A percentile compares a stretch with the other conserved stretches of the same genome.
These are phyloP conservation scores for Drosophila nebulosa DNA, from an alignment of 1,140 invertebrate species.

Conservation along the genomic window DNA sequence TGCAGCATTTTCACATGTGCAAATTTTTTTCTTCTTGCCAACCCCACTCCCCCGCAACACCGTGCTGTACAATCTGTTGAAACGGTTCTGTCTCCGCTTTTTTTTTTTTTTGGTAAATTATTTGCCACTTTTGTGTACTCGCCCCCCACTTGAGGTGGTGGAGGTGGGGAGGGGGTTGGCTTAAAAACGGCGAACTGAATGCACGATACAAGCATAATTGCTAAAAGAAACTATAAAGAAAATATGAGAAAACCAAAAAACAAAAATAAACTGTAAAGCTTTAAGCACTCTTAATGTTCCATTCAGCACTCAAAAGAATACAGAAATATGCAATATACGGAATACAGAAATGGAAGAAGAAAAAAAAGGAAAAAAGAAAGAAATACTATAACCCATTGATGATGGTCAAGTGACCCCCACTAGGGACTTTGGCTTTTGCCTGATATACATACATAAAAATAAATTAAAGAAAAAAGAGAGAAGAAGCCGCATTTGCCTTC, in stretches of 20 bases:
- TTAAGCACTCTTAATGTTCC: conserved; percentile 8
- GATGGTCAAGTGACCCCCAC: background rate
- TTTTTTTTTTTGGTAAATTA: conserved; percentile 47
- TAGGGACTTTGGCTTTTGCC: background rate
- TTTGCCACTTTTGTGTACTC: conserved; percentile 23
- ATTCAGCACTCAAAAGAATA: background rate
- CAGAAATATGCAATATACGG: background rate
- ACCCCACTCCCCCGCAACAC: no score
- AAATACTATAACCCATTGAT: conserved; percentile 1
- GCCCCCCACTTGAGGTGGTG: background rate
- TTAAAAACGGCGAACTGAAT: conserved; percentile 2
- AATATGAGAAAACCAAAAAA: background rate
- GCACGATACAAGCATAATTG: conserved; percentile 17
- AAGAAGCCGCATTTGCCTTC: background rate
- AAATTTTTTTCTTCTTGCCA: conserved; percentile 32
- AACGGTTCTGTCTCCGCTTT: conserved; percentile 28
- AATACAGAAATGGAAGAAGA: no score
- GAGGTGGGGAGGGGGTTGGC: background rate
- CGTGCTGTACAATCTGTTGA: conserved; percentile 10
- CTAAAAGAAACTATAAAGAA: background rate
- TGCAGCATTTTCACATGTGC: conserved; percentile 53
- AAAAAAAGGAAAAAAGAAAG: background rate
- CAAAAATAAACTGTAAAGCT: background rate
- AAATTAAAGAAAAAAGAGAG: background rate
- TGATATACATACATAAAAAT: conserved; percentile 3